These are phyloP conservation scores for Rhyacophila evoluta DNA, from an alignment of 2,888 invertebrate genomes.

Conservation along the genomic window DNA sequence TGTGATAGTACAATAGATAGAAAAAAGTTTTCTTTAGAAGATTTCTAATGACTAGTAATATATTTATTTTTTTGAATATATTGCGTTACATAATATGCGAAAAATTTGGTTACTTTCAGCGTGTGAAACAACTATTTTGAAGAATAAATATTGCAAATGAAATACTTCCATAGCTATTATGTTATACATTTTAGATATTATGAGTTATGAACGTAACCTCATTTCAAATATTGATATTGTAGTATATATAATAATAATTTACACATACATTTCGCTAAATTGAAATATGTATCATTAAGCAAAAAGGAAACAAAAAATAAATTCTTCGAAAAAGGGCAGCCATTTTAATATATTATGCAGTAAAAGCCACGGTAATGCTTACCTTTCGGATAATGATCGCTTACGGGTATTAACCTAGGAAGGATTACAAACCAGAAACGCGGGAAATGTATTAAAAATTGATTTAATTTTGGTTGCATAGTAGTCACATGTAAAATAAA, in stretches of 20 bases:
- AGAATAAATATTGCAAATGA: too few relatives aligned
- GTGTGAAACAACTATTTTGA: too few relatives aligned
- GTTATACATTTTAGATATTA: too few relatives aligned
- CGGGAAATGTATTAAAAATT: background rate
- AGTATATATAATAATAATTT: constrained; percentile 1
- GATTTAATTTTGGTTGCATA: background rate
- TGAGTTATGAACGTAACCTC: too few relatives aligned
- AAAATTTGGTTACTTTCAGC: too few relatives aligned
- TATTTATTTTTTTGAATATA: too few relatives aligned
- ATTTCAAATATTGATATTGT: too few relatives aligned
- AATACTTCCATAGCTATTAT: too few relatives aligned
- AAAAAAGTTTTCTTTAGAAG: too few relatives aligned
- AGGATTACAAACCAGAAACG: background rate
- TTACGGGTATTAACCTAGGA: background rate
- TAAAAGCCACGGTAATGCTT: background rate
- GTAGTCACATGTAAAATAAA: background rate
- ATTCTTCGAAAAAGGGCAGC: background rate
- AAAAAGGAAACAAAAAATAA: background rate
- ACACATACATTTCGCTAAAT: background rate
- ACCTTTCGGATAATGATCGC: constrained; percentile 9
- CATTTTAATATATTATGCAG: background rate
- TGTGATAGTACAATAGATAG: too few relatives aligned
- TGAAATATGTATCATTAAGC: background rate
- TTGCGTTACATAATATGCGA: too few relatives aligned
- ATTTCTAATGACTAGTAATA: too few relatives aligned